A percentile compares a stretch with the other conserved stretches of the same genome.
Conservation (phyloP, 2,797 vertebrate genomes). For the Chlorospingus semifuscus region DNA sequence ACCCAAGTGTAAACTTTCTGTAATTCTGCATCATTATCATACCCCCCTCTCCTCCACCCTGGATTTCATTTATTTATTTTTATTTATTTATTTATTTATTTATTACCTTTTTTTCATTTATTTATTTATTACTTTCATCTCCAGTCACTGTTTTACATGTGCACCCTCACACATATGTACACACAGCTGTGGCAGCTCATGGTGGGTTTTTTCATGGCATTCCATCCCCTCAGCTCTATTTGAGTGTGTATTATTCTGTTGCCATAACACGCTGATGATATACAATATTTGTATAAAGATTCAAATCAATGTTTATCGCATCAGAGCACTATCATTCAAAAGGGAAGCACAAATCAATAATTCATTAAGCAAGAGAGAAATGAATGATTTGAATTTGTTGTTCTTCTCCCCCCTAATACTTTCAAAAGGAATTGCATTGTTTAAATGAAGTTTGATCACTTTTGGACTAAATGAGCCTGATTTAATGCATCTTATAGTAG, state of each 20-base stretch:
- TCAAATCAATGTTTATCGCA: conserved; percentile 35
- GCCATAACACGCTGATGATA: background rate
- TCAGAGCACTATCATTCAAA: background rate
- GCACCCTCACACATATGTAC: background rate
- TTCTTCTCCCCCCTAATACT: background rate
- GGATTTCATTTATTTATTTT: background rate
- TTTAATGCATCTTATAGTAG: background rate
- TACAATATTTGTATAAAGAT: conserved; percentile 8
- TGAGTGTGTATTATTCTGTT: background rate
- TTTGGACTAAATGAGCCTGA: background rate
- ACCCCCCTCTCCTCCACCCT: rapidly evolving
- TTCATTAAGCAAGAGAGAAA: conserved; percentile 31
- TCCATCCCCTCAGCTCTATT: background rate
- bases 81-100: background rate
- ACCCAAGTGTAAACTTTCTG: background rate
- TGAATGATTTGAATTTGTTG: background rate
- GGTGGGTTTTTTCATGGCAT: background rate
- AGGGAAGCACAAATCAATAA: conserved; percentile 38
- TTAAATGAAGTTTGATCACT: conserved; percentile 6
- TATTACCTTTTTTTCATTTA: background rate
- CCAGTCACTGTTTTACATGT: background rate
- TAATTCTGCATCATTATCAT: background rate
- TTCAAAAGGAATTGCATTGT: background rate
- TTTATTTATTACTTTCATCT: background rate
- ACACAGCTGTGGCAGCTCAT: background rate